phyloP scores from a whole-genome alignment of 2,797 vertebrate genomes.

The Mus spretus region DNA sequence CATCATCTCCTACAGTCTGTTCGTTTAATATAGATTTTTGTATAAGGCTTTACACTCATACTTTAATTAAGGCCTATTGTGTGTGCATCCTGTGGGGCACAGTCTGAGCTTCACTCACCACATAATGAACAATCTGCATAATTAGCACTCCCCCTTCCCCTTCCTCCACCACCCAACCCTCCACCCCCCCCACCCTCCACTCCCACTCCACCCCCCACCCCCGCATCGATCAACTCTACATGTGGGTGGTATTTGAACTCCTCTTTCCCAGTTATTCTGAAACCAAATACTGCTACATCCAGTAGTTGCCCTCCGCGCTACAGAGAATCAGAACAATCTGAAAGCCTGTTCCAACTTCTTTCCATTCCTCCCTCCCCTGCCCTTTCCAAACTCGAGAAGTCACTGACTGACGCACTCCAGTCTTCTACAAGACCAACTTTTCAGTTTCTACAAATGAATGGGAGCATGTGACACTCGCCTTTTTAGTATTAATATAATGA shows the following conservation, averaged over 20 bases:
- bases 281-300: neutral
- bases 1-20: neutral
- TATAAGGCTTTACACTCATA: neutral
- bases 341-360: neutral
- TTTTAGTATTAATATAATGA: neutral
- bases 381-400: neutral
- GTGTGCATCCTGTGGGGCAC: neutral
- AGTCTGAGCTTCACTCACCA: neutral
- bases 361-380: too few relatives aligned
- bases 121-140: neutral
- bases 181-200: too few relatives aligned
- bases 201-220: neutral
- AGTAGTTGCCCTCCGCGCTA: neutral
- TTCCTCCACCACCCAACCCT: too few relatives aligned
- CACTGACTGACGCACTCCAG: neutral
- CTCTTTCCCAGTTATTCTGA: neutral
- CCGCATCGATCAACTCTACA: neutral
- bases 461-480: neutral
- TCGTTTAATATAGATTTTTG: neutral
- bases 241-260: too few relatives aligned
- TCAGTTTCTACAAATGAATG: neutral
- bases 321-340: neutral
- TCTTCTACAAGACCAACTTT: neutral
- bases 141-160: neutral
- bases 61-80: neutral